These are phyloP conservation scores for Macropodus opercularis DNA, from an alignment of 2,797 vertebrate species.

Conservation along the genomic window DNA sequence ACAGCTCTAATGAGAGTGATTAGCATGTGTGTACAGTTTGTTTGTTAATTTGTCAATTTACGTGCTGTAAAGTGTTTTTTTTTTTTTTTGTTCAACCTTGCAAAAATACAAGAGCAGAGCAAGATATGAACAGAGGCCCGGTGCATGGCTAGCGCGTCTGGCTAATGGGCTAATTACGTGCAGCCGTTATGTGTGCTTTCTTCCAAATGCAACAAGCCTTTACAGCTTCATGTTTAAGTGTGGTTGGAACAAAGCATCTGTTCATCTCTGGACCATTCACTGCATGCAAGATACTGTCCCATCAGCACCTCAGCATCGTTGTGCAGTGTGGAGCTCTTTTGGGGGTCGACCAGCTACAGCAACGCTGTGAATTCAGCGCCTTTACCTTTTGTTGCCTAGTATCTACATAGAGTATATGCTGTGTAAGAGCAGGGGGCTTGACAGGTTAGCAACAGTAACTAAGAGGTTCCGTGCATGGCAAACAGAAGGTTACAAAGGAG, in stretches of 20 bases:
- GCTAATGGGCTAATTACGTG: neutral
- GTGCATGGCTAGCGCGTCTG: neutral
- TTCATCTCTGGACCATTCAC: neutral
- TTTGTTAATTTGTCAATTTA: too few relatives aligned
- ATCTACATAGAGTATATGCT: neutral
- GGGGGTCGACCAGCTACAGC: neutral
- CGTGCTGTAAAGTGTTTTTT: too few relatives aligned
- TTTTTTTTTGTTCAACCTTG: neutral
- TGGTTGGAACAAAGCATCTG: neutral
- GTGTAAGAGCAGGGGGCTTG: neutral
- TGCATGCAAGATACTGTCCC: neutral
- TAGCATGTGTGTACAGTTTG: neutral
- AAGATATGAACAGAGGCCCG: neutral
- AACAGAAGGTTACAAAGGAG: constrained; percentile 16
- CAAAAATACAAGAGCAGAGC: neutral
- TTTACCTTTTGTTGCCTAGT: neutral
- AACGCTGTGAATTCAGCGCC: neutral
- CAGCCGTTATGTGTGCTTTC: neutral
- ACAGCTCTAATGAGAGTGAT: neutral
- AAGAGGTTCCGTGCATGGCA: neutral
- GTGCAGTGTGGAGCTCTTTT: neutral
- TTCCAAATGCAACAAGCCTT: neutral
- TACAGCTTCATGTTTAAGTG: neutral
- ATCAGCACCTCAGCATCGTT: neutral
- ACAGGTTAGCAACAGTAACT: constrained; percentile 24